phyloP scores from a whole-genome alignment of 2,888 invertebrate genomes.

The Dynastes grantii region DNA sequence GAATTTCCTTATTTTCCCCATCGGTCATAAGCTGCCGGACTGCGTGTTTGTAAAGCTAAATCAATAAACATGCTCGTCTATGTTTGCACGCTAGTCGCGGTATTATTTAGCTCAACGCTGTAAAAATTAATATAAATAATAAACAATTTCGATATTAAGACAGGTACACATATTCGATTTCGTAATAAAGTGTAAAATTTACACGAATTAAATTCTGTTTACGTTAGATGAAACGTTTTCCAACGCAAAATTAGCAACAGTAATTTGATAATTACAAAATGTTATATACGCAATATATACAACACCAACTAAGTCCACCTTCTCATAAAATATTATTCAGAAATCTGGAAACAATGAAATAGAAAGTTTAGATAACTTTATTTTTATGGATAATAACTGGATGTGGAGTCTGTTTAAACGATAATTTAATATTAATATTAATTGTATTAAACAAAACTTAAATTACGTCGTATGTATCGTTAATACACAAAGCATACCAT shows the following conservation, averaged over 20 bases:
- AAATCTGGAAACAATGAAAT: conserved; percentile 17
- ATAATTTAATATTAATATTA: not conserved
- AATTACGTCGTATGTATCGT: conserved; percentile 2
- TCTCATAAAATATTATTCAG: not conserved
- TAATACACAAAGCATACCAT: not conserved
- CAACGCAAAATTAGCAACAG: conserved; percentile 17
- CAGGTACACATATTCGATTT: conserved; percentile 30
- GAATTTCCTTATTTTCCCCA: conserved; percentile 47
- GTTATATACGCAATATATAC: conserved; percentile 17
- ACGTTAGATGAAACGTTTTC: conserved; percentile 36
- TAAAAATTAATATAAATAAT: conserved; percentile 35
- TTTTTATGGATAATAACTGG: not conserved
- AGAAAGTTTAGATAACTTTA: conserved; percentile 4
- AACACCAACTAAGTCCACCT: not conserved
- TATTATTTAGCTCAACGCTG: conserved; percentile 37
- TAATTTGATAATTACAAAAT: conserved; percentile 34
- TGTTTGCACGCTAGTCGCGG: conserved; percentile 21
- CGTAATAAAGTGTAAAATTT: conserved; percentile 39
- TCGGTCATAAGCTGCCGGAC: conserved; percentile 33
- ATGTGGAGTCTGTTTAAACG: conserved; percentile 2
- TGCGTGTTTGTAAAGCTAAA: conserved; percentile 41
- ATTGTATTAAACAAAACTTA: not conserved
- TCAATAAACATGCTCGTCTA: conserved; percentile 42
- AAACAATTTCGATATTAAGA: conserved; percentile 33
- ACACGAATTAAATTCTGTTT: conserved; percentile 33